Evolutionary conservation across 1,140 invertebrate genomes (phyloP), one percentile per base, ranked within the genome.

Genomic region (Pseudoatta argentina): DNA sequence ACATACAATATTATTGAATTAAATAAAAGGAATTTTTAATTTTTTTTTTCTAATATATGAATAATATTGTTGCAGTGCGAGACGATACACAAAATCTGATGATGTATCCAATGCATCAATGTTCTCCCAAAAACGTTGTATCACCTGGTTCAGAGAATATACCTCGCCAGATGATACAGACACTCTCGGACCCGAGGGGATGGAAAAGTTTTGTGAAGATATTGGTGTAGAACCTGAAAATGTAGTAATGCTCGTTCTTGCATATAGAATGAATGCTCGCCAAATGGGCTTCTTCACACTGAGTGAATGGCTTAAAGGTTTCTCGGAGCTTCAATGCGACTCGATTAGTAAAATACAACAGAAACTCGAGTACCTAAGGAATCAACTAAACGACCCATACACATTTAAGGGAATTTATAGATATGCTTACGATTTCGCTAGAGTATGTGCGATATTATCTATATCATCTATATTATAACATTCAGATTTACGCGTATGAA

Each of bases 381-480:
- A 96, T 94, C 95, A 97, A 93, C 96, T 99, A 91, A 98, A 98
- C 94, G 98, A 99, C 95, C 97, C 97, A 87, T 97, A 97, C 91
- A 95, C 96, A 88, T 99, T 99, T 94, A 99, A 99, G 95, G 97
- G 97, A 94, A 98, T 99, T 92, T 99, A 98, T 95, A 96, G 98
- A 97, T 99, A 98, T 96, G 98, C 98, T 92, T 99, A 98, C 96
- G 98, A 99, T 95, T 99, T 99, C 96, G 98, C 98, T 89, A 97
- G 98, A 96, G 98, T 98, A 95, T 96, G 97, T 96, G 72, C 86
- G 77, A 55, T 61, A 1, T 73, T 66, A 44, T 71, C 71, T 24
- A n/a, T 44, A 55, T 51, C 14, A 30, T n/a, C 12, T 34, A 34
- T 34, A 34, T 34, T 34, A 34, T 34, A 39, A n/a, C 7, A n/a